Base-by-base conservation (phyloP, 2,888 invertebrate species). In the Phytoseiulus persimilis region DNA sequence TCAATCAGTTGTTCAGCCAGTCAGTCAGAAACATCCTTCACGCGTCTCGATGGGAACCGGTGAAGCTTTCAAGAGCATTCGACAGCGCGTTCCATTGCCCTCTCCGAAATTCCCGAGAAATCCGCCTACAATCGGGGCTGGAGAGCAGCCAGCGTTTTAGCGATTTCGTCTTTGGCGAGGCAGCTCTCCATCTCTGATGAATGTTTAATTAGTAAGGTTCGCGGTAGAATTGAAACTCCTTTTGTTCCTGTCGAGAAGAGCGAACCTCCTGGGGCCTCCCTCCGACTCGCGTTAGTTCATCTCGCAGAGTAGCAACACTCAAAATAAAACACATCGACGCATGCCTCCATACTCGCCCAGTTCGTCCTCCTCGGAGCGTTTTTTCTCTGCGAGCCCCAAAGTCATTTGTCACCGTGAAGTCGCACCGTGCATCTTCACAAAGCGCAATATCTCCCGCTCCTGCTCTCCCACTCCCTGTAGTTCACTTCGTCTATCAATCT, bases 351-450 rank as follows among this genome's bases (percentile, higher is more conserved):
- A 3, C 39, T 39, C 39, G 39, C 39, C 39, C 5, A 39, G 39
- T 39, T 39, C 39, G 39, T 39, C 39, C 39, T 23, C 65, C 18
- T 65, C 23, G 1, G 65, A 65, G 18, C 5, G 65, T 23, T 28
- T 65, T 65, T 28, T 28, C 18, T 65, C 65, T 14, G 65, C 28
- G 65, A 65, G 65, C 14, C 5, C 5, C 65, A 23, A 65, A 28
- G 65, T 65, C 65, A 65, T 65, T 65, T 65, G 65, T 65, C 65
- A 65, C 65, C 65, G 65, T 65, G 65, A 65, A 65, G 65, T 65
- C 65, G 28, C 65, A 65, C 65, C 65, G 18, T 65, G 65, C 46
- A 11, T 46, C 46, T 46, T 46, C 46, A 46, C 46, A 46, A 46
- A 11, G 46, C 65, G 65, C 65, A 28, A 65, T 65, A 65, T 23